Base-by-base conservation (phyloP, 2,888 invertebrate genomes). In the Agonopterix arenella region DNA sequence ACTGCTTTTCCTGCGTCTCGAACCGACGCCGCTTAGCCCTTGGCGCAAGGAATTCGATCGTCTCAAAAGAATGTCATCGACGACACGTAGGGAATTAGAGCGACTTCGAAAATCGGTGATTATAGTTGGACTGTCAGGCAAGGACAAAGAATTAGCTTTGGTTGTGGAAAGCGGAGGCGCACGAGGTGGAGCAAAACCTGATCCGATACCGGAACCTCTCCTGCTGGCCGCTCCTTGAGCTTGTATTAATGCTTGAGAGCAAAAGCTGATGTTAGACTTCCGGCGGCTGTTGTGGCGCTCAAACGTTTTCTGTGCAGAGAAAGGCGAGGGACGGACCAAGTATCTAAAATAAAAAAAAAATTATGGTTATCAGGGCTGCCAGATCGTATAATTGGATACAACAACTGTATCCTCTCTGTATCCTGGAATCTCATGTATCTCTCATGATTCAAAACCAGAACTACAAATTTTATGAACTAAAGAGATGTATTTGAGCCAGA, bases 221-320 rank as follows among this genome's bases (percentile, higher is more conserved):
- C 95, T 90, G 72, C 92, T 93, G 54, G 91, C 91, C 2, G 64
- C 74, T 7, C 73, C 74, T 65, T 84, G 74, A n/a, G 83, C 78
- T 84, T 84, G 82, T 55, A 94, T 91, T 54, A 95, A 81, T 18
- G 94, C 93, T 73, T 95, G 95, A 48, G 96, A 96, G 77, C 95
- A 96, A 80, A 96, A 96, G 73, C 96, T 96, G 67, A 97, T 96
- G 85, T 97, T 97, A 48, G 96, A 96, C 84, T 96, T 96, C 48
- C 97, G 91, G 8, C 97, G 90, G 55, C 96, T 96, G 80, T 97
- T 97, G 84, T 97, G 97, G 1, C 97, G 91, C 73, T 97, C 97
- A 81, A 97, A 97, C 0, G 97, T 97, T 85, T 97, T 97, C 83
- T 97, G 97, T 18, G 97, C 97, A 38, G 97, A 97, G 79, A 98